Evolutionary conservation across 2,797 vertebrate genomes (phyloP).

Genomic region (Chiloscyllium punctatum): DNA sequence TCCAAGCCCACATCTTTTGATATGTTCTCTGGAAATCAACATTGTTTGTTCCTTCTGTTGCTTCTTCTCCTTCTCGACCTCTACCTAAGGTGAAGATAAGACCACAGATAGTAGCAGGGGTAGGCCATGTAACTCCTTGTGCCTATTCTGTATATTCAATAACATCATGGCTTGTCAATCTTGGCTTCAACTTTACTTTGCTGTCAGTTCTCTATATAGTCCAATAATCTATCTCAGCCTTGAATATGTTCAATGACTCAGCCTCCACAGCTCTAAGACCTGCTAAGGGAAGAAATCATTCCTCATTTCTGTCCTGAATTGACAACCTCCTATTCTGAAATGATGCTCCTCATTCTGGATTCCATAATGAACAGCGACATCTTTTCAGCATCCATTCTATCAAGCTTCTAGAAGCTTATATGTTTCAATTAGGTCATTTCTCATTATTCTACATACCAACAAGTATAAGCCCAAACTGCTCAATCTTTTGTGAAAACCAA

Average conservation of each 20-base stretch:
- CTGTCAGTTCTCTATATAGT: not conserved
- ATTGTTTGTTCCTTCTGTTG: not conserved
- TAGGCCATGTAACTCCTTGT: not conserved
- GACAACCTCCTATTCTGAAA: not conserved
- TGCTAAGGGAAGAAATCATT: not conserved
- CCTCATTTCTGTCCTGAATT: not conserved
- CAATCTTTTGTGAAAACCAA: not conserved
- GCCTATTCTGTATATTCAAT: not conserved
- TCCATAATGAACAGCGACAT: not conserved
- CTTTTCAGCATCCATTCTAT: not conserved
- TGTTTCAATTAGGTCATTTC: not conserved
- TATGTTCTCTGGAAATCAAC: not conserved
- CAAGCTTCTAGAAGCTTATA: not conserved
- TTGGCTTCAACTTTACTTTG: not conserved
- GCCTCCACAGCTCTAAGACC: not conserved
- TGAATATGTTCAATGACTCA: not conserved
- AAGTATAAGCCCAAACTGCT: not conserved
- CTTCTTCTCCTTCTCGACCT: not conserved
- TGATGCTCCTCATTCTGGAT: not conserved
- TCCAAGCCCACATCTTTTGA: not conserved
- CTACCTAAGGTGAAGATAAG: not conserved
- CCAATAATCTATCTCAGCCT: not conserved
- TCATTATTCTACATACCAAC: not conserved
- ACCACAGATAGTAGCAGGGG: not conserved
- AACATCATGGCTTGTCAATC: not conserved